A percentile compares a stretch with the other conserved stretches of the same genome.
Evolutionary conservation across 2,888 invertebrate species (phyloP).

Genomic region (Chironomus tentans): DNA sequence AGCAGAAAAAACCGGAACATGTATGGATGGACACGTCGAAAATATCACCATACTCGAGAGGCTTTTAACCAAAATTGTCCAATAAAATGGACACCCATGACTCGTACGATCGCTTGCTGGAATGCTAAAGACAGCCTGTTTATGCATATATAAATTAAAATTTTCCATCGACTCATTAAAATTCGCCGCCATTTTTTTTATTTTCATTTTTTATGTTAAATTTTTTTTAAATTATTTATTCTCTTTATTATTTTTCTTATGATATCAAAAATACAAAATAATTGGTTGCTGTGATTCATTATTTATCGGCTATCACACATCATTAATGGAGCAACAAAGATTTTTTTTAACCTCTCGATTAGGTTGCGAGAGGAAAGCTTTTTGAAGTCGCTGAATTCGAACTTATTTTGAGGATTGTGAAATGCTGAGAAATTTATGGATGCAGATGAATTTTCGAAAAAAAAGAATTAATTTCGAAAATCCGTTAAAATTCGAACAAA

Average conservation of each 20-base stretch:
- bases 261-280: background rate
- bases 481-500: no score
- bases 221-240: background rate
- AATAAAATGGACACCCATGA: background rate
- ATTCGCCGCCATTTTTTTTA: background rate
- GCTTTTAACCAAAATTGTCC: background rate
- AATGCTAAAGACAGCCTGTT: background rate
- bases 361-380: background rate
- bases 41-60: background rate
- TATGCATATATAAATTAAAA: background rate
- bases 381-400: background rate
- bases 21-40: background rate
- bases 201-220: background rate
- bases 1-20: background rate
- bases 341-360: background rate
- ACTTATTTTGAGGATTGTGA: no score
- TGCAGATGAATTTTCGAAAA: no score
- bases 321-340: background rate
- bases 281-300: background rate
- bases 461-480: no score
- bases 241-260: background rate
- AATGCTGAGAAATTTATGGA: no score
- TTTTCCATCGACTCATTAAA: background rate
- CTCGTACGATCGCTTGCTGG: background rate
- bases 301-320: background rate